These are phyloP conservation scores for Sarcophaga peregrina DNA, from an alignment of 1,140 invertebrate species.

Conservation along the genomic window DNA sequence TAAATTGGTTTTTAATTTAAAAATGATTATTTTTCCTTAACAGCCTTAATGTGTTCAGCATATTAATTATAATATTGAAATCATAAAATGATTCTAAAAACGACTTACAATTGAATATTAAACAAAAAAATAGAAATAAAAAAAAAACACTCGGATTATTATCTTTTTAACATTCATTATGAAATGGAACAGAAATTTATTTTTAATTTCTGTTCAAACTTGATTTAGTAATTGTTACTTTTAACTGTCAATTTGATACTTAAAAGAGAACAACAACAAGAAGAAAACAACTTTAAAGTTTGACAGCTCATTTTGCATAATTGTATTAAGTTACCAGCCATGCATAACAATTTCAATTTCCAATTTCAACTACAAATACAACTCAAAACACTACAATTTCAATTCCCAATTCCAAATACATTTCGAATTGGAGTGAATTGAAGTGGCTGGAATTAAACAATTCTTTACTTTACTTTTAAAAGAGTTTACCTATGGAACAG, in stretches of 20 bases:
- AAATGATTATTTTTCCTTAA: constrained; percentile 7
- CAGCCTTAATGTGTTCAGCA: not conserved
- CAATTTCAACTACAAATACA: no score
- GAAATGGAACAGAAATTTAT: not conserved
- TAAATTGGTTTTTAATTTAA: not conserved
- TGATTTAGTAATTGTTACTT: constrained; percentile 42
- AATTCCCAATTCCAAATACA: no score
- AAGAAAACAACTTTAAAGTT: not conserved
- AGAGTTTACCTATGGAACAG: no score
- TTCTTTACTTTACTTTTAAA: no score
- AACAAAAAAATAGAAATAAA: no score
- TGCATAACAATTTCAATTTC: constrained; percentile 33
- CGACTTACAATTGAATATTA: not conserved
- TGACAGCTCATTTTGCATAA: constrained; percentile 41
- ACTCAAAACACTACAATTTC: not conserved
- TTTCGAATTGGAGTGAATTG: not conserved
- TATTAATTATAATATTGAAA: not conserved
- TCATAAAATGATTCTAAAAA: not conserved
- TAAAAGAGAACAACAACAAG: no score
- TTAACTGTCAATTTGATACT: constrained; percentile 38
- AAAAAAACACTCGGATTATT: not conserved
- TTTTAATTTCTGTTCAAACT: not conserved
- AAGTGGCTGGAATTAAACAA: no score
- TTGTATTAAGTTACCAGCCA: constrained; percentile 5
- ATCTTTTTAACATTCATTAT: not conserved